Percentiles rank a stretch among this genome's conserved stretches.
Conservation (phyloP, 2,797 vertebrate genomes). For the Scolopax rusticola region DNA sequence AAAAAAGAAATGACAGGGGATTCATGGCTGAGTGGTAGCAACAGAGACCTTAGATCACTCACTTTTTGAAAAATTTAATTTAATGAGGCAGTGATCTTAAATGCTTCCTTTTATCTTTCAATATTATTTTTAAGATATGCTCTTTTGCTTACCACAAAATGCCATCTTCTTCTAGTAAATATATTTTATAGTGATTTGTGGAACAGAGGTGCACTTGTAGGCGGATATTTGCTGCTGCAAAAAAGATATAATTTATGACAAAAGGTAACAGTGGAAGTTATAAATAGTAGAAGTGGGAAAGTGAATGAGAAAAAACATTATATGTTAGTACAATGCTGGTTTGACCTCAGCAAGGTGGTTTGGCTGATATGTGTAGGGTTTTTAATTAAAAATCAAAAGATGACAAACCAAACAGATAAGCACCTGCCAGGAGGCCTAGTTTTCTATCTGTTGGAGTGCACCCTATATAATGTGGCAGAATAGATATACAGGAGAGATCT, state of each 20-base stretch:
- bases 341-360: not conserved
- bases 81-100: slow-evolving; percentile 2
- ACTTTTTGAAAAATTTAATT: not conserved
- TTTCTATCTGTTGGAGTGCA: not conserved
- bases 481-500: not conserved
- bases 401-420: not conserved
- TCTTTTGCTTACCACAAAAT: slow-evolving; percentile 8
- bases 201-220: not conserved
- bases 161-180: not conserved
- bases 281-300: not conserved
- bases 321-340: not conserved
- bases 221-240: not conserved
- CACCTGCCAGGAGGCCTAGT: not conserved
- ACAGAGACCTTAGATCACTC: not conserved
- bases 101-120: slow-evolving; percentile 8
- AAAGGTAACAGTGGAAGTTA: slow-evolving; percentile 4
- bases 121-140: not conserved
- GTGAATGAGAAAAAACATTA: not conserved
- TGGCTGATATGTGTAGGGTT: not conserved
- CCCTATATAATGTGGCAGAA: not conserved
- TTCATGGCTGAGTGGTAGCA: slow-evolving; percentile 7
- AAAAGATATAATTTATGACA: not conserved
- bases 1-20: not conserved
- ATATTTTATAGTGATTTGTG: slow-evolving; percentile 6
- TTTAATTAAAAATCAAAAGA: not conserved